Conservation (phyloP, 2,888 invertebrate species). For the Eustalomyia histrio region DNA sequence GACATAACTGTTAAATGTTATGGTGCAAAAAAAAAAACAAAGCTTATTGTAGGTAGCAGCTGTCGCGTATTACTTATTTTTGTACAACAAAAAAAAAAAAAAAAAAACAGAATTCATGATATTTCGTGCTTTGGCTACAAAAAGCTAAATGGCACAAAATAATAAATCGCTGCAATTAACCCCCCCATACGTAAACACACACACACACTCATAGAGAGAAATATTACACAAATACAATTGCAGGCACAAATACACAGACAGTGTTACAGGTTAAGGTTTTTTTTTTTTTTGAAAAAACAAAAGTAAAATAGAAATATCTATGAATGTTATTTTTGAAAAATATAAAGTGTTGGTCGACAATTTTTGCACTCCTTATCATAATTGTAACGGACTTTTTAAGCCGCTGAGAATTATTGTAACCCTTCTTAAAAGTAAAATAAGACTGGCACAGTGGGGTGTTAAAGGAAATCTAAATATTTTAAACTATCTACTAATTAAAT, state of each 20-base stretch:
- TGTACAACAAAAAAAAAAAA: background rate
- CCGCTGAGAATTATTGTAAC: no score
- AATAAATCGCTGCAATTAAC: slow-evolving; percentile 63
- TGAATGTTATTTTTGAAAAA: background rate
- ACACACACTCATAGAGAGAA: background rate
- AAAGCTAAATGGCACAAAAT: slow-evolving; percentile 53
- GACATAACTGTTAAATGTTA: background rate
- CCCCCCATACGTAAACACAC: background rate
- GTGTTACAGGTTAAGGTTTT: slow-evolving; percentile 28
- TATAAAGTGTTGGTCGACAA: background rate
- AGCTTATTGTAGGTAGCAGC: slow-evolving; percentile 39
- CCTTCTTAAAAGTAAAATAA: no score
- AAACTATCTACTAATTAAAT: no score
- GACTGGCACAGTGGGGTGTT: no score
- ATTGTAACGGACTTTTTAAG: no score
- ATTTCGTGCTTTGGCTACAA: slow-evolving; percentile 51
- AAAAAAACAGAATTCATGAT: slow-evolving; percentile 40
- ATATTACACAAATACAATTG: background rate
- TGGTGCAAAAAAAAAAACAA: slow-evolving; percentile 12
- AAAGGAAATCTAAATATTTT: no score
- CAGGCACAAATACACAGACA: slow-evolving; percentile 5
- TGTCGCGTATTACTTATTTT: slow-evolving; percentile 42
- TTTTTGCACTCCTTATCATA: background rate
- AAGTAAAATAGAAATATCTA: background rate
- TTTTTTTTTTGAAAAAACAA: slow-evolving; percentile 10